phyloP scores from a whole-genome alignment of 2,797 vertebrate species.

The Poecilia gillii region DNA sequence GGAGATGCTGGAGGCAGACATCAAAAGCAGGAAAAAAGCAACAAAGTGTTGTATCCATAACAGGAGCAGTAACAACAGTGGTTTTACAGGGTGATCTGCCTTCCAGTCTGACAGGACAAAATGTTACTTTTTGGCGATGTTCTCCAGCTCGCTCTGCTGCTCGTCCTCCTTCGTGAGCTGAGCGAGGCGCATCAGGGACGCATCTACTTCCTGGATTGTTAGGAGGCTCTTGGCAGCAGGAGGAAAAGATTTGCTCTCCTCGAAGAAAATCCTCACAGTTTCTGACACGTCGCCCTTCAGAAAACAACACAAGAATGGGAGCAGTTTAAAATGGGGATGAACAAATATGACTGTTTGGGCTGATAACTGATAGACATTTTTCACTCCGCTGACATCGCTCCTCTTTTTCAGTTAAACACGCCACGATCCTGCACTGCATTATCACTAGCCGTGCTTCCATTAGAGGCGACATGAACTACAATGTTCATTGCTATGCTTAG shows the following conservation, averaged over 20 bases:
- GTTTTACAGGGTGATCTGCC: background rate
- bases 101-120: background rate
- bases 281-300: slow-evolving; percentile 95
- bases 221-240: slow-evolving; percentile 92
- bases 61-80: background rate
- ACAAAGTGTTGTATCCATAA: slow-evolving; percentile 13
- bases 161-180: slow-evolving; percentile 96
- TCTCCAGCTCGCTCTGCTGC: slow-evolving; percentile 91
- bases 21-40: slow-evolving; percentile 3
- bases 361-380: background rate
- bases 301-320: background rate
- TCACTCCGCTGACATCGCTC: background rate
- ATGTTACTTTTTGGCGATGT: slow-evolving; percentile 86
- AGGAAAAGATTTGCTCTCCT: slow-evolving; percentile 89
- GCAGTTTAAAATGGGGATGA: background rate
- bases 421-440: too few species aligned
- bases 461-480: too few species aligned
- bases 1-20: slow-evolving; percentile 25
- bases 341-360: background rate
- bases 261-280: slow-evolving; percentile 94
- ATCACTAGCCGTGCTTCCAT: too few species aligned
- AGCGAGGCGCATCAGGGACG: slow-evolving; percentile 87
- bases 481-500: too few species aligned
- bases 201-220: slow-evolving; percentile 96
- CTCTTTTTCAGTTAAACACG: too few species aligned